Conservation (phyloP, 2,797 vertebrate genomes). For the Liparis tanakae region DNA sequence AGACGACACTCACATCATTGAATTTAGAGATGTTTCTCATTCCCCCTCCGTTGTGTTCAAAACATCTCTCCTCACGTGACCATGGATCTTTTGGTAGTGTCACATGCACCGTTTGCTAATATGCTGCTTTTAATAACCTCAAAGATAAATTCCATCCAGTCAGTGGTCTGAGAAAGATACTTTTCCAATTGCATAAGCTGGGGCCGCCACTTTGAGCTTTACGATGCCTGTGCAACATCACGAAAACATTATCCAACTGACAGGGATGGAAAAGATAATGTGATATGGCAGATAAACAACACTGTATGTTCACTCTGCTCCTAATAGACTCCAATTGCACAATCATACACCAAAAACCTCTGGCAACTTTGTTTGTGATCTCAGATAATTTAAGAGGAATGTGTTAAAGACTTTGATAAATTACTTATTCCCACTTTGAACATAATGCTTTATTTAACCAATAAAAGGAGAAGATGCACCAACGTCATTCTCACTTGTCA, state of each 20-base stretch:
- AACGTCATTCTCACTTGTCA: constrained; percentile 14
- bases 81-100: constrained; percentile 52
- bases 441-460: constrained; percentile 34
- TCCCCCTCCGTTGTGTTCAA: constrained; percentile 42
- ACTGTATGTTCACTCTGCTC: constrained; percentile 10
- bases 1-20: constrained; percentile 2
- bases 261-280: constrained; percentile 30
- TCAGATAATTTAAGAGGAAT: constrained; percentile 31
- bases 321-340: constrained; percentile 21
- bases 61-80: constrained; percentile 65
- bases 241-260: constrained; percentile 50
- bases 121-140: constrained; percentile 76
- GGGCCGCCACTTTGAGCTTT: constrained; percentile 47
- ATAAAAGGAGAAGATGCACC: constrained; percentile 19
- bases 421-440: constrained; percentile 28
- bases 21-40: constrained; percentile 42
- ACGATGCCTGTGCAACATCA: constrained; percentile 45
- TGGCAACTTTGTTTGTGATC: background rate
- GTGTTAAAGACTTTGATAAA: constrained; percentile 30
- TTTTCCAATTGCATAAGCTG: constrained; percentile 71
- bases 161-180: constrained; percentile 75
- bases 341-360: too few relatives aligned
- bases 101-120: constrained; percentile 75
- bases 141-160: constrained; percentile 78
- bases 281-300: constrained; percentile 43